Base-by-base conservation (phyloP, 2,888 invertebrate genomes). In the Drosophila flavopinicola region DNA sequence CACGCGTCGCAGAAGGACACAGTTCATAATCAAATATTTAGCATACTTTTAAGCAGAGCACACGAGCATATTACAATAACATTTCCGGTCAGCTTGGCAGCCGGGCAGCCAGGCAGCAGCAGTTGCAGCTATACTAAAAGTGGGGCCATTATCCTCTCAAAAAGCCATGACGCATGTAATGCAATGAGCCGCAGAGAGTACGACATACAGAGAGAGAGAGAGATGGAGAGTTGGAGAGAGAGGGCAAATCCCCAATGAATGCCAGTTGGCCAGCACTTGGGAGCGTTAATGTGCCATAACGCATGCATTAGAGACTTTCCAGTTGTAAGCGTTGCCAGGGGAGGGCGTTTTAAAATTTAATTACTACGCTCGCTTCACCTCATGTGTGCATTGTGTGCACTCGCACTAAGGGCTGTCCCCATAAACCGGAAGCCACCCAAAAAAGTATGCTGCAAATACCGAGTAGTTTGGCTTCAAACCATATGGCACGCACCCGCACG, bases 11-110 rank as follows among this genome's bases (percentile, higher is more conserved):
- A 72, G 61, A 57, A 64, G 57, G 61, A 70, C 51, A 60, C 68
- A 76, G 76, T 73, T 71, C 66, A 76, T 87, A 85, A 88, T 89
- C 87, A 88, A 88, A 88, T 88, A 89, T 89, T 88, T 89, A 88
- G 86, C 88, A 89, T 88, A 88, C 86, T 88, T 88, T 88, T 76
- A 78, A 85, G 80, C 67, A 35, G 68, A 56, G 68, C 54, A 48
- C 54, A 23, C 66, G 65, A 74, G 76, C 74, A 77, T 80, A 87
- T 88, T 87, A 88, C 87, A 88, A 85, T 85, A 85, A 85, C 80
- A 84, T 84, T 85, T 84, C 84, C 84, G 83, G 86, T 85, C 83
- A 84, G 78, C 84, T 78, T 67, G 83, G 52, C 77, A 66, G 42
- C 6, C 42, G 15, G n/a, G 37, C 23, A n/a, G 25, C 7, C 49